Conservation (phyloP, 2,113 vertebrate species). For the Lanius ludovicianus region DNA sequence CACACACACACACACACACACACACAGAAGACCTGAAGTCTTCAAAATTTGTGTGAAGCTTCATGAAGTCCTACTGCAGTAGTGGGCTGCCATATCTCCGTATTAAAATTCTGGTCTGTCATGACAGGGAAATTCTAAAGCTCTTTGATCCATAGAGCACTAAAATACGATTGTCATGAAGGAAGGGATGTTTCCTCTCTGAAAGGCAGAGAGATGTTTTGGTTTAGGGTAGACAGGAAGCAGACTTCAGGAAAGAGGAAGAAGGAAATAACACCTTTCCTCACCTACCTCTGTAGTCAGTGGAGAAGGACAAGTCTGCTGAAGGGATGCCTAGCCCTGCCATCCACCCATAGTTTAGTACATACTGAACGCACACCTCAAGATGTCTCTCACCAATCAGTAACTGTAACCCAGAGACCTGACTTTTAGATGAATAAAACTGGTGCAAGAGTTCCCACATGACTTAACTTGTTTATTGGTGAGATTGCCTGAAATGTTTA, state of each 20-base stretch:
- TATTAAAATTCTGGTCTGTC: not conserved
- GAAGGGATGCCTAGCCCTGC: not conserved
- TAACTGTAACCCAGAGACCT: not conserved
- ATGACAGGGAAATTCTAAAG: not conserved
- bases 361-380: rapidly evolving
- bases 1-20: not conserved
- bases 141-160: not conserved
- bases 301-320: not conserved
- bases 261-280: not conserved
- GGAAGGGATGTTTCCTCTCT: not conserved
- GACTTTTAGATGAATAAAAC: not conserved
- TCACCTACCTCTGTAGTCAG: rapidly evolving
- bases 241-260: not conserved
- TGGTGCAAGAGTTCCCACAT: rapidly evolving
- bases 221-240: not conserved
- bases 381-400: not conserved
- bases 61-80: not conserved
- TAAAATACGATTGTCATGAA: rapidly evolving
- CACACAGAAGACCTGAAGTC: not conserved
- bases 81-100: not conserved
- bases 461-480: not conserved
- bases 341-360: not conserved
- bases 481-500: not conserved
- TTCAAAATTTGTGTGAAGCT: not conserved
- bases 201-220: not conserved